Evolutionary conservation across 1,140 invertebrate genomes (phyloP), one percentile per base, ranked within the genome.

Genomic region (Drosophila nikananu): DNA sequence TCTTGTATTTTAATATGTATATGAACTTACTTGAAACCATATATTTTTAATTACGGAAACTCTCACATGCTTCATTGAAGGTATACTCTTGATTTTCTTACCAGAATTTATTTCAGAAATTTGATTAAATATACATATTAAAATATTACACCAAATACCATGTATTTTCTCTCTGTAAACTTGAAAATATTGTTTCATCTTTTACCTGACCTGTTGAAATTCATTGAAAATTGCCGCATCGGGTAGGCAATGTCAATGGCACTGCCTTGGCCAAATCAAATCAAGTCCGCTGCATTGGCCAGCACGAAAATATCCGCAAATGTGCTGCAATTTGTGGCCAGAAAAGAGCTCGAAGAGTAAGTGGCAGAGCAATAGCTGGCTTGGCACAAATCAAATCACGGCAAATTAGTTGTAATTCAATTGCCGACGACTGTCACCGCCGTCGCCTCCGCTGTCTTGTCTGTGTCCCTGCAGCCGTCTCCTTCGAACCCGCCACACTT

Each of bases 361-460:
- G 58, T 73, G 60, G 48, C 21, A 42, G 19, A 44, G 67, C 55
- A 60, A 70, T 74, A 35, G 58, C 30, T 37, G 51, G n/a, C 23
- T 13, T 37, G 61, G 57, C 58, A 66, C 57, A 83, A 89, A 82
- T 89, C 78, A 86, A 89, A 89, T 89, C 86, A 89, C 54, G 44
- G 67, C 48, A 80, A 90, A 90, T 90, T 91, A 91, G 86, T 82
- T 86, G 76, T 90, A 90, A 90, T 90, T 90, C 75, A 91, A 90
- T 90, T 90, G 86, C 71, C 62, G 46, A 59, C 57, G 62, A 67
- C 63, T 74, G 77, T 54, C 23, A 60, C 49, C 48, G 44, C 13
- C 37, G 35, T 5, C 21, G 2, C 15, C 27, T 59, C 35, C 46
- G 64, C 10, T 13, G 5, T 37, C 5, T 17, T 3, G 51, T 23